Conservation (phyloP, 2,113 vertebrate genomes). For the Lamprotornis superbus region DNA sequence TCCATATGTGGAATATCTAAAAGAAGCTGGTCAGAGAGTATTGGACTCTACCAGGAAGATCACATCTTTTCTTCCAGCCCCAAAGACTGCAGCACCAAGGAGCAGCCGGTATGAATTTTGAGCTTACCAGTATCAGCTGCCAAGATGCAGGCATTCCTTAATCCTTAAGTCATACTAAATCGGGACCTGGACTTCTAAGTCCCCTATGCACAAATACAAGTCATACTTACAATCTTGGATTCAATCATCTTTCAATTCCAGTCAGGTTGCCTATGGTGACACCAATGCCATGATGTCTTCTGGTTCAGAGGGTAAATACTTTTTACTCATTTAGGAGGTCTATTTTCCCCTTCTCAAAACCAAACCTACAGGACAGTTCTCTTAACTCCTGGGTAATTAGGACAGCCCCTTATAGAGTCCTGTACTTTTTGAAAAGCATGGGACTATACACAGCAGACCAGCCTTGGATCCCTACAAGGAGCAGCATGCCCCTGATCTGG, state of each 20-base stretch:
- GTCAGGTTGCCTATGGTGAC: neutral
- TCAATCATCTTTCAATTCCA: neutral
- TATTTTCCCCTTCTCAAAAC: neutral
- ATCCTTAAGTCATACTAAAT: neutral
- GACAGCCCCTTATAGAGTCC: neutral
- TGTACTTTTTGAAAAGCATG: neutral
- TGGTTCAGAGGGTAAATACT: neutral
- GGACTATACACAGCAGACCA: neutral
- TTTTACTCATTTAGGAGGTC: neutral
- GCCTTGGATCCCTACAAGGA: neutral
- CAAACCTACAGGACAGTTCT: neutral
- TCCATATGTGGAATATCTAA: accelerated
- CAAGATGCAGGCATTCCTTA: neutral
- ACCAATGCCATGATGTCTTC: accelerated
- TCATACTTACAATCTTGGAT: neutral
- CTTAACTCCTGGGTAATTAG: neutral
- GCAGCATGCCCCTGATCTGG: neutral
- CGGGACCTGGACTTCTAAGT: neutral
- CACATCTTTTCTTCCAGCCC: neutral
- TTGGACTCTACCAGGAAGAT: neutral
- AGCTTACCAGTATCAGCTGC: neutral
- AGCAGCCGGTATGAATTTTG: neutral
- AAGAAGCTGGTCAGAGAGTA: neutral
- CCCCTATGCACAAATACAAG: neutral
- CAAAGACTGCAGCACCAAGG: neutral